A percentile compares a stretch with the other conserved stretches of the same genome.
phyloP scores from a whole-genome alignment of 2,888 invertebrate genomes.

The Hemithea aestivaria region DNA sequence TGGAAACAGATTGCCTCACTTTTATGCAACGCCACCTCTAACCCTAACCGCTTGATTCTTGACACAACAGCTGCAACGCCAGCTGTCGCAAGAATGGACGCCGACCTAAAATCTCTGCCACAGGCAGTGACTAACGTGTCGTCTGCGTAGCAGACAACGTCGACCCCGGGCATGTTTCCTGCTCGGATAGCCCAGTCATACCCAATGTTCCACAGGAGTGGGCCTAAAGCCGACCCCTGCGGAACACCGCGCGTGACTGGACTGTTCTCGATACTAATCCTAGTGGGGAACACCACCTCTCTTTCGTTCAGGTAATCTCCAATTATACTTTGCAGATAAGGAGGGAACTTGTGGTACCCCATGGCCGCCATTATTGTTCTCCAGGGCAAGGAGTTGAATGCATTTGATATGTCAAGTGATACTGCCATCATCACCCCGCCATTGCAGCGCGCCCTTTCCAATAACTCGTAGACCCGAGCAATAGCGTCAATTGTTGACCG shows the following conservation, averaged over 20 bases:
- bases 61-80: no score
- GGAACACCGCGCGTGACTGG: neutral
- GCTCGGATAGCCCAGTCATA: no score
- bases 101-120: neutral
- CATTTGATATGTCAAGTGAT: neutral
- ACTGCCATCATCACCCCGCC: neutral
- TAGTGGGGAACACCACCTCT: neutral
- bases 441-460: no score
- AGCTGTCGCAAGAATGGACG: no score
- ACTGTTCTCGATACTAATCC: neutral
- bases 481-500: conserved; percentile 1
- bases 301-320: no score
- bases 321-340: no score
- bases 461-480: no score
- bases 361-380: neutral
- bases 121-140: neutral
- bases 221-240: no score
- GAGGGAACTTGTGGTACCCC: no score
- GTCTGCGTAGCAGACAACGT: conserved; percentile 1
- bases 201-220: no score
- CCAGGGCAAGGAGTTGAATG: neutral
- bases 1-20: no score
- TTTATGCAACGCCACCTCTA: neutral
- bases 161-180: no score
- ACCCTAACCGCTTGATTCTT: neutral